Percentiles rank a stretch among this genome's conserved stretches.
Conservation (phyloP, 2,113 vertebrate species). For the Pyrgilauda ruficollis region DNA sequence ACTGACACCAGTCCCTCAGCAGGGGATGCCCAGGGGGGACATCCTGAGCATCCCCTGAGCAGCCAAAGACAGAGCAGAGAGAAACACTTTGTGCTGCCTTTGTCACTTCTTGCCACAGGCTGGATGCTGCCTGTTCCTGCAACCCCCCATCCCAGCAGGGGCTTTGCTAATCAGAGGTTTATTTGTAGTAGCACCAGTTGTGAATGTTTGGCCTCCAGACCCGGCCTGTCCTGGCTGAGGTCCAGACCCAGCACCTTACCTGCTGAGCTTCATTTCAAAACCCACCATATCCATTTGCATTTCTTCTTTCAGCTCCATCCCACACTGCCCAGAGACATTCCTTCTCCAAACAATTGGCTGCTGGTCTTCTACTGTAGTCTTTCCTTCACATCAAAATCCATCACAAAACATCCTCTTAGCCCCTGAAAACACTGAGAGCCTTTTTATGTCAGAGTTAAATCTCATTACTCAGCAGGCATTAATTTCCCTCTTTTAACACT, state of each 20-base stretch:
- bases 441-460: constrained; percentile 32
- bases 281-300: not conserved
- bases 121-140: not conserved
- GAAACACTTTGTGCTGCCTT: accelerated
- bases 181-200: not conserved
- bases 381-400: not conserved
- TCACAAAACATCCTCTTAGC: not conserved
- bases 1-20: not conserved
- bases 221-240: not conserved
- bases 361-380: not conserved
- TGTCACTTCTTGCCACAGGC: not conserved
- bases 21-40: not conserved
- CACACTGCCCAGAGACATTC: not conserved
- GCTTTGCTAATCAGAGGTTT: accelerated
- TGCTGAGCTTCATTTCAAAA: not conserved
- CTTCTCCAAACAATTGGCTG: not conserved
- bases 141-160: not conserved
- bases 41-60: not conserved
- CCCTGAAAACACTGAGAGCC: not conserved
- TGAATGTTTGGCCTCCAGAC: not conserved
- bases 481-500: not conserved
- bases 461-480: not conserved
- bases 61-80: not conserved
- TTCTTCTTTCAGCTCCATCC: not conserved
- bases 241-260: not conserved